phyloP scores from a whole-genome alignment of 2,888 invertebrate species.

The Eupithecia subfuscata region DNA sequence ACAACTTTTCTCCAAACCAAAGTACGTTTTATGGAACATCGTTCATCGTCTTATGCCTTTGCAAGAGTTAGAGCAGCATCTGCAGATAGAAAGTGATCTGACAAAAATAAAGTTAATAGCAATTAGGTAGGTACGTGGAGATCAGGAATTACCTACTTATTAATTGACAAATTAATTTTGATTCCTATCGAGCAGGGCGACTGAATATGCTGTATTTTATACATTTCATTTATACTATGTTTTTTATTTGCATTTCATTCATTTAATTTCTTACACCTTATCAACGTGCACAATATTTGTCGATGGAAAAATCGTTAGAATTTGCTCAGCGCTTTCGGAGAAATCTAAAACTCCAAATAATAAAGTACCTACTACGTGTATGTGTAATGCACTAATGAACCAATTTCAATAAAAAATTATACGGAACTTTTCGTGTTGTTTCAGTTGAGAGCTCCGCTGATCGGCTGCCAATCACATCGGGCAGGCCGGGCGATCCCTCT shows the following conservation, averaged over 20 bases:
- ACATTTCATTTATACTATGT: background rate
- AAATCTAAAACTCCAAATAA: too few relatives aligned
- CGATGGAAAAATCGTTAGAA: background rate
- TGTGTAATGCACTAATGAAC: background rate
- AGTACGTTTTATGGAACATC: too few relatives aligned
- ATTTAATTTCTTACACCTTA: background rate
- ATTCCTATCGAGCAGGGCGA: background rate
- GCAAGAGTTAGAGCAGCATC: too few relatives aligned
- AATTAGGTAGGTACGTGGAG: too few relatives aligned
- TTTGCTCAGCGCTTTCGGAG: background rate
- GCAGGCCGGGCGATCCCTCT: slow-evolving; percentile 89
- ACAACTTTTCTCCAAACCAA: too few relatives aligned
- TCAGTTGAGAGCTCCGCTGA: slow-evolving; percentile 86
- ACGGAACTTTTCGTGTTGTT: slow-evolving; percentile 63
- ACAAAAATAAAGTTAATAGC: too few relatives aligned
- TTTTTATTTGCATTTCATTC: background rate
- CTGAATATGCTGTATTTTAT: background rate
- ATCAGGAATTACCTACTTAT: background rate
- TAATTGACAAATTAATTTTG: background rate
- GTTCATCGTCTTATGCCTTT: too few relatives aligned
- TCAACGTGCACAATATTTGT: slow-evolving; percentile 11
- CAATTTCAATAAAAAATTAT: background rate
- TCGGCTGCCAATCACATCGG: slow-evolving; percentile 67
- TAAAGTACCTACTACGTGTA: background rate
- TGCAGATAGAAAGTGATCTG: too few relatives aligned